These are phyloP conservation scores for Alosa sapidissima DNA, from an alignment of 2,797 vertebrate species.

Conservation along the genomic window DNA sequence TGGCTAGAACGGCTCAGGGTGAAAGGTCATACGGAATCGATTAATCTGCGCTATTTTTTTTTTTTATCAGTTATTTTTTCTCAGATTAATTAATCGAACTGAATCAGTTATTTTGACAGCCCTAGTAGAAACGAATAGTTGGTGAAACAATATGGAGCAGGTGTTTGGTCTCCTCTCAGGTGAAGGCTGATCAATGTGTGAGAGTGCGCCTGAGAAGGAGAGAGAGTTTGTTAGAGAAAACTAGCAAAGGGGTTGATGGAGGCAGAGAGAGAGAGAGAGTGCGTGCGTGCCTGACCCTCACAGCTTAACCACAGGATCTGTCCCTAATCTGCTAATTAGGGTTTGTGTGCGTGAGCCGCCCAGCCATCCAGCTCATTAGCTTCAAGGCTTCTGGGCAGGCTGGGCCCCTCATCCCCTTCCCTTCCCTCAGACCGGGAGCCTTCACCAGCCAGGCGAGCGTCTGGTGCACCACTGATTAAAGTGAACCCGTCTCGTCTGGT, in stretches of 20 bases:
- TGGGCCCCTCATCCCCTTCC: neutral
- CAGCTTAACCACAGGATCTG: neutral
- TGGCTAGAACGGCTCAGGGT: no score
- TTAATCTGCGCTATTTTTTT: no score
- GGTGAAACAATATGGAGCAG: neutral
- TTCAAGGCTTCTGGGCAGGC: neutral
- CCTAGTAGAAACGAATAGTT: neutral
- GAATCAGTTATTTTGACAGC: no score
- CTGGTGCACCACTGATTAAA: neutral
- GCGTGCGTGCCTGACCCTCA: neutral
- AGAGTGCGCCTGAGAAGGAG: neutral
- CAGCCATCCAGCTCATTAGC: neutral
- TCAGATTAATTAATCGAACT: no score
- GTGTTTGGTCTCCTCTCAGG: neutral
- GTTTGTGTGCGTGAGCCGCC: neutral
- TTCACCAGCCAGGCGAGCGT: neutral
- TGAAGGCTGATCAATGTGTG: neutral
- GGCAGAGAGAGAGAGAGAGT: neutral
- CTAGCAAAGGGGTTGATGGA: neutral
- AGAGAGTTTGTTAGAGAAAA: no score
- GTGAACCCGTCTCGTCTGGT: neutral
- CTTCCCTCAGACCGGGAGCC: neutral
- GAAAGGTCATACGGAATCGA: no score
- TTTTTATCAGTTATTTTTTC: no score
- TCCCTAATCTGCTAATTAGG: neutral